Percentiles rank a stretch among this genome's conserved stretches.
Evolutionary conservation across 2,888 invertebrate species (phyloP).

Genomic region (Dicranocentrus wangi): DNA sequence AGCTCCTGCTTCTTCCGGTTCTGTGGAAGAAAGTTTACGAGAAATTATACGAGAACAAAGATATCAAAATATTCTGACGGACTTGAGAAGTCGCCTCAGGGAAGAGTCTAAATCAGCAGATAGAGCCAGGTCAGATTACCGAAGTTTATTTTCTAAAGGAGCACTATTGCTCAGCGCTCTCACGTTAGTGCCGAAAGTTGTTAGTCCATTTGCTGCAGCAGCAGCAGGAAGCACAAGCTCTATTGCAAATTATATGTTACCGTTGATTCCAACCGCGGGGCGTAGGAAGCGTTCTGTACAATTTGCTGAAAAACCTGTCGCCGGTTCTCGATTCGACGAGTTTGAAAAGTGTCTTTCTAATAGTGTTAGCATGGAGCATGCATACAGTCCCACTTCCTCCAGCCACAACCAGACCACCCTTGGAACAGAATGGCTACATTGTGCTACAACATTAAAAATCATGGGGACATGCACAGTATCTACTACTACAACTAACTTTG

Average conservation of each 20-base stretch:
- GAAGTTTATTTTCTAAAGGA: conserved; percentile 71
- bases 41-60: conserved; percentile 71
- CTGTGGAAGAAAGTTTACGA: conserved; percentile 39
- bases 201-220: conserved; percentile 59
- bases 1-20: not conserved
- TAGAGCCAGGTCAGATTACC: conserved; percentile 66
- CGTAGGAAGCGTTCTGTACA: conserved; percentile 31
- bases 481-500: no score
- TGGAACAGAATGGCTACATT: conserved; percentile 41
- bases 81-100: conserved; percentile 69
- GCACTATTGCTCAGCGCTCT: conserved; percentile 72
- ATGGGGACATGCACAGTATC: conserved; percentile 47
- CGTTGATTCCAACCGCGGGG: conserved; percentile 44
- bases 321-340: conserved; percentile 26
- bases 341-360: conserved; percentile 49
- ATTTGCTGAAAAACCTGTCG: not conserved
- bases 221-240: conserved; percentile 38
- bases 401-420: not conserved
- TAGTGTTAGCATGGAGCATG: not conserved
- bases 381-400: no score
- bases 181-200: conserved; percentile 68
- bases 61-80: conserved; percentile 67
- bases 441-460: conserved; percentile 28
- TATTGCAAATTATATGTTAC: conserved; percentile 62
- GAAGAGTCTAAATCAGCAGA: conserved; percentile 63